Evolutionary conservation across 2,797 vertebrate genomes (phyloP).

Genomic region (Acanthopagrus latus): DNA sequence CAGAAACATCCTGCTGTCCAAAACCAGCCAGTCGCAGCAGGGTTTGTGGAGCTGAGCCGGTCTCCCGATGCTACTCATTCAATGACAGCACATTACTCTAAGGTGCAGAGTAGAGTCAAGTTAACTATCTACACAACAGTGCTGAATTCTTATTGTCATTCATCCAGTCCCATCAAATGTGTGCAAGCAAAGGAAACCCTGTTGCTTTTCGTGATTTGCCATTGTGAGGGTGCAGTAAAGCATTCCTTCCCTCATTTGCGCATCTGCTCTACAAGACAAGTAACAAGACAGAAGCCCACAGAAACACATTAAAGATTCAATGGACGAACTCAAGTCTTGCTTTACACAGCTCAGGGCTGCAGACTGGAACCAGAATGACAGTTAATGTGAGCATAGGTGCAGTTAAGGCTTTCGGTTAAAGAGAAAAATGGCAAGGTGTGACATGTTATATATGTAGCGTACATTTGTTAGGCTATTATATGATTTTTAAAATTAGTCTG

Average conservation of each 20-base stretch:
- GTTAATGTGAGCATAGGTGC: slow-evolving; percentile 9
- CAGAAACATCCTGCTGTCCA: neutral
- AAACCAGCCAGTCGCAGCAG: slow-evolving; percentile 21
- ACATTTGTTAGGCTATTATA: neutral
- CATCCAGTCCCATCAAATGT: neutral
- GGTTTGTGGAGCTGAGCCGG: neutral
- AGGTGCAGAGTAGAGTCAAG: slow-evolving; percentile 1
- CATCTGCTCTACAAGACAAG: slow-evolving; percentile 46
- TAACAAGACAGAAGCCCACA: slow-evolving; percentile 35
- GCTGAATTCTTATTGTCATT: neutral
- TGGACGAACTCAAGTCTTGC: slow-evolving; percentile 12
- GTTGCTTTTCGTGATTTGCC: slow-evolving; percentile 10
- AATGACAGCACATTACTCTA: slow-evolving; percentile 12
- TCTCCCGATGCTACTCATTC: slow-evolving; percentile 2
- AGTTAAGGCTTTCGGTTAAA: slow-evolving; percentile 16
- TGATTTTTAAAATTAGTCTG: neutral
- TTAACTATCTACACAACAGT: slow-evolving; percentile 1
- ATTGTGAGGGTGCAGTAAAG: slow-evolving; percentile 43
- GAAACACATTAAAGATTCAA: slow-evolving; percentile 43
- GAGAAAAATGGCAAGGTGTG: neutral
- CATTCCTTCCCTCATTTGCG: slow-evolving; percentile 16
- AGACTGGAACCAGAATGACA: slow-evolving; percentile 39
- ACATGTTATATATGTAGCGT: neutral
- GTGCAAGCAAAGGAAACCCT: neutral
- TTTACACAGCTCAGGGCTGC: slow-evolving; percentile 22